Percentiles rank a stretch among this genome's conserved stretches.
phyloP scores from a whole-genome alignment of 2,113 vertebrate species.

The Brachypodius melanocephalos region DNA sequence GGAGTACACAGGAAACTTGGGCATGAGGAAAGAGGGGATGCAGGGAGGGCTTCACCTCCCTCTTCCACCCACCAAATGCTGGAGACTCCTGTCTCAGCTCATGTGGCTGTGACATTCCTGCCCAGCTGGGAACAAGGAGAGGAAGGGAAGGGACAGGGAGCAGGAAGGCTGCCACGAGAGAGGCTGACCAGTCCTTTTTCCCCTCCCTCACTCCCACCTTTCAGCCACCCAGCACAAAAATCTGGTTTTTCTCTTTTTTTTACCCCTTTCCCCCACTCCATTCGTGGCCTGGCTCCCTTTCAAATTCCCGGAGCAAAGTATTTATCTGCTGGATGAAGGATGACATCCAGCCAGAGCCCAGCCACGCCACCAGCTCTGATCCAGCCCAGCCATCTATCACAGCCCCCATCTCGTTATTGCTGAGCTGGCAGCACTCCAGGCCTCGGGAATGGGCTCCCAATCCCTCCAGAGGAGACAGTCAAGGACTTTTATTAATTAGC shows the following conservation, averaged over 20 bases:
- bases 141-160: background rate
- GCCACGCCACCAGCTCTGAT: background rate
- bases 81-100: background rate
- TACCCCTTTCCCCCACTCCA: accelerated
- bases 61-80: accelerated
- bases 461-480: constrained; percentile 73
- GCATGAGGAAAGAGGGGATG: background rate
- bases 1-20: background rate
- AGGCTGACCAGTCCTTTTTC: background rate
- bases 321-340: constrained; percentile 48
- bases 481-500: constrained; percentile 76
- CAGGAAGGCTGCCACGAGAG: background rate
- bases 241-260: background rate
- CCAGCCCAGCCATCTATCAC: constrained; percentile 14
- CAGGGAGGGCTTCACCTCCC: background rate
- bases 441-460: constrained; percentile 60
- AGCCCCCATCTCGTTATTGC: background rate
- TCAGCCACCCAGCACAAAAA: constrained; percentile 4
- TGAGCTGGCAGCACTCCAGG: constrained; percentile 54
- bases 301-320: constrained; percentile 2
- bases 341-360: constrained; percentile 44
- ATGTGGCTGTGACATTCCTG: background rate
- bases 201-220: background rate
- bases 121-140: background rate
- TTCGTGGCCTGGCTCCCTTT: constrained; percentile 40